Conservation (phyloP, 2,888 invertebrate species). For the Gonocerus acuteangulatus region DNA sequence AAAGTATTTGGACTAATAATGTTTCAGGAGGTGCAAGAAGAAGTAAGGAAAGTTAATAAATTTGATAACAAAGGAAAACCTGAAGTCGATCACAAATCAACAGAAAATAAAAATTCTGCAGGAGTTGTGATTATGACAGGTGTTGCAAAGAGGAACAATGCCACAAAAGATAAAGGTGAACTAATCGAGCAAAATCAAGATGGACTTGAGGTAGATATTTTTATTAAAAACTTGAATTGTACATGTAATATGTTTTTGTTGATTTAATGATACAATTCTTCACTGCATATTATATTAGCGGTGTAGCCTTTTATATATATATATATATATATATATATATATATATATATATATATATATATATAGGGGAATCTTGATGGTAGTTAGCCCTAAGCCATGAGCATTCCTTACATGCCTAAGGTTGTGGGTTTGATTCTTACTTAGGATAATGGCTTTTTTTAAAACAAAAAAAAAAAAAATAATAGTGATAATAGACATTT, state of each 20-base stretch:
- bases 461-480: too few species aligned
- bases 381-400: too few species aligned
- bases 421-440: too few species aligned
- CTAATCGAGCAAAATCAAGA: conserved; percentile 99
- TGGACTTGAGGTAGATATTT: conserved; percentile 59
- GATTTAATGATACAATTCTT: not conserved
- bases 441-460: too few species aligned
- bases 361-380: too few species aligned
- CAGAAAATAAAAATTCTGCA: conserved; percentile 41
- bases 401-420: too few species aligned
- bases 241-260: not conserved
- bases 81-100: conserved; percentile 36
- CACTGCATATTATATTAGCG: not conserved
- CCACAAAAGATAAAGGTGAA: conserved; percentile 80
- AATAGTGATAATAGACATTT: too few species aligned
- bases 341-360: too few species aligned
- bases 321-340: too few species aligned
- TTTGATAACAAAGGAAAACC: conserved; percentile 53
- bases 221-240: too few species aligned
- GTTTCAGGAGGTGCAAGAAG: conserved; percentile 62
- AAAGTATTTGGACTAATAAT: too few species aligned
- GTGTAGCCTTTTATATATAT: not conserved
- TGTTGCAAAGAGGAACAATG: conserved; percentile 65
- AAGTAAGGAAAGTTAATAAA: conserved; percentile 73
- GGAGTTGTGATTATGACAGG: conserved; percentile 76